A percentile compares a stretch with the other conserved stretches of the same genome.
Evolutionary conservation across 2,797 vertebrate species (phyloP).

Genomic region (Pogonophryne albipinna): DNA sequence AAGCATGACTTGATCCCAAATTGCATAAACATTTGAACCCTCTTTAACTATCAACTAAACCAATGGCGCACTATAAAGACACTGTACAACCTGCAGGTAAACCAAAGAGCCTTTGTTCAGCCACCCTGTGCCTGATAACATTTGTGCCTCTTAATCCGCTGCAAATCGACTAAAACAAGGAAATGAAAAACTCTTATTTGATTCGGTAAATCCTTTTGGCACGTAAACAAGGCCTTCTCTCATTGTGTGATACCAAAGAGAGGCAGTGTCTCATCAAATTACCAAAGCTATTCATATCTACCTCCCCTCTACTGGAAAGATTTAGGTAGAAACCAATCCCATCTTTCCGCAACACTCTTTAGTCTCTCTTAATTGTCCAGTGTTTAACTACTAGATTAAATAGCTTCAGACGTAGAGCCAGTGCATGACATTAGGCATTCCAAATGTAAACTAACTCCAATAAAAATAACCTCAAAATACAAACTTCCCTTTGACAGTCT

Average conservation of each 20-base stretch:
- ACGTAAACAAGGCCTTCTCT: slow-evolving; percentile 83
- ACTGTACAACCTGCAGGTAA: slow-evolving; percentile 50
- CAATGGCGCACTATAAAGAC: slow-evolving; percentile 34
- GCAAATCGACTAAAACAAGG: slow-evolving; percentile 78
- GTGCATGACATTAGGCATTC: slow-evolving; percentile 38
- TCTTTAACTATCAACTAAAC: slow-evolving; percentile 27
- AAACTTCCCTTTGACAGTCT: background rate
- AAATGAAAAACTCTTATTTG: slow-evolving; percentile 82
- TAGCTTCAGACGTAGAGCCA: slow-evolving; percentile 60
- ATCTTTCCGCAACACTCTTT: slow-evolving; percentile 77
- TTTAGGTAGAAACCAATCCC: slow-evolving; percentile 79
- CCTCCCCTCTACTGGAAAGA: slow-evolving; percentile 75
- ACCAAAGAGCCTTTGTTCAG: slow-evolving; percentile 74
- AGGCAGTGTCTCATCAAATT: slow-evolving; percentile 81
- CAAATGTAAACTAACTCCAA: slow-evolving; percentile 34
- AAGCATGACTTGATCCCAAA: slow-evolving; percentile 18
- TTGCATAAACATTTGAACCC: slow-evolving; percentile 12
- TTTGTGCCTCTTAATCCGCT: slow-evolving; percentile 76
- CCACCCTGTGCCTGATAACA: slow-evolving; percentile 69
- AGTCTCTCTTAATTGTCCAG: slow-evolving; percentile 75
- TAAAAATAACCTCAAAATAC: slow-evolving; percentile 14
- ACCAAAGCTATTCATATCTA: slow-evolving; percentile 81
- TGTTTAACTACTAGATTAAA: slow-evolving; percentile 72
- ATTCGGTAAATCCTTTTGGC: slow-evolving; percentile 86
- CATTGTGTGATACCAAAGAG: slow-evolving; percentile 78